Conservation (phyloP, 1,140 invertebrate species). For the Pararge aegeria region DNA sequence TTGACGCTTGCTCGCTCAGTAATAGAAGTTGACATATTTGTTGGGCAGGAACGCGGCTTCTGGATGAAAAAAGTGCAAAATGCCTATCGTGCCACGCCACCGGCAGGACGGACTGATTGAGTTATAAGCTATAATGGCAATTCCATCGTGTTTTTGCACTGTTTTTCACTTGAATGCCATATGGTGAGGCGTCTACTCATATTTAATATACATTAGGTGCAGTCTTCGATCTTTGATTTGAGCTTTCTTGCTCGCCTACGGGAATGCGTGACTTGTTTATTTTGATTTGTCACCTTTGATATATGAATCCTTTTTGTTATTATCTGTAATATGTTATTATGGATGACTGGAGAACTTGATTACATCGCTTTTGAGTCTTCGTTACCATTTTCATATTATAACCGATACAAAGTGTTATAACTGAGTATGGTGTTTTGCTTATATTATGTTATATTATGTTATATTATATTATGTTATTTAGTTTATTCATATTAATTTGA, state of each 20-base stretch:
- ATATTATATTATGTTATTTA: not conserved
- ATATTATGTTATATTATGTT: not conserved
- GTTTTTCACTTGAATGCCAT: slow-evolving; percentile 73
- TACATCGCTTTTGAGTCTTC: slow-evolving; percentile 47
- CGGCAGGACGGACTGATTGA: slow-evolving; percentile 61
- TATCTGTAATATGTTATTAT: slow-evolving; percentile 67
- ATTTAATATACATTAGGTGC: slow-evolving; percentile 72
- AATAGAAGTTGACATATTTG: slow-evolving; percentile 55
- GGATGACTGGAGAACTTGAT: slow-evolving; percentile 56
- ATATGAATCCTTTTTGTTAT: slow-evolving; percentile 72
- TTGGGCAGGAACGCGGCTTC: slow-evolving; percentile 54
- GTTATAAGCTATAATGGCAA: slow-evolving; percentile 76
- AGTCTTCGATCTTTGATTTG: slow-evolving; percentile 62
- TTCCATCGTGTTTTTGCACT: slow-evolving; percentile 71
- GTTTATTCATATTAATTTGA: not conserved
- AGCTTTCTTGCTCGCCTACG: slow-evolving; percentile 59
- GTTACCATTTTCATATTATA: slow-evolving; percentile 38
- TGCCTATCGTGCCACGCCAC: slow-evolving; percentile 54
- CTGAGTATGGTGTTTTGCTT: not conserved
- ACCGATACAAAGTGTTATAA: slow-evolving; percentile 8
- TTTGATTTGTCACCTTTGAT: slow-evolving; percentile 74
- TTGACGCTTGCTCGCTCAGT: slow-evolving; percentile 36
- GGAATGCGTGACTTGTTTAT: slow-evolving; percentile 68
- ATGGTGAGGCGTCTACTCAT: slow-evolving; percentile 61
- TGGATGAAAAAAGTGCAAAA: slow-evolving; percentile 69